Conservation (phyloP, 1,140 invertebrate genomes). For the Drosophila trapezifrons region DNA sequence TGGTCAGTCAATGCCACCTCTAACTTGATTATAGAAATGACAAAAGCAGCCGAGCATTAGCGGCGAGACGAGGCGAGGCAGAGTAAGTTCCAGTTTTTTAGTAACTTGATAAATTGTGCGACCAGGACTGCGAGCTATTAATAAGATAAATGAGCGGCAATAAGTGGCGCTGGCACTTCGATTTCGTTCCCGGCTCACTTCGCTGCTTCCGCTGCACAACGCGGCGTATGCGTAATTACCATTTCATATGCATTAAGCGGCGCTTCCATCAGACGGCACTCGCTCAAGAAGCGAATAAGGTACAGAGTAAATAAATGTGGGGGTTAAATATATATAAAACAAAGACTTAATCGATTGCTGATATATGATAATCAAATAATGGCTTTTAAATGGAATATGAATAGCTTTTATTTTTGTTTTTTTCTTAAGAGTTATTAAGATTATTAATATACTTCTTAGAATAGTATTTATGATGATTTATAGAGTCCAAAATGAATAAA, state of each 20-base stretch:
- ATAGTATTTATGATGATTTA: too few species aligned
- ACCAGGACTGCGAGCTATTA: slow-evolving; percentile 56
- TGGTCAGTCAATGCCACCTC: slow-evolving; percentile 43
- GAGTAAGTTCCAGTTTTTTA: slow-evolving; percentile 44
- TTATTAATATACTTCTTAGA: slow-evolving; percentile 3
- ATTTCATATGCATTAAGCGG: slow-evolving; percentile 81
- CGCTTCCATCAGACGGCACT: slow-evolving; percentile 58
- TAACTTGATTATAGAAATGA: slow-evolving; percentile 76
- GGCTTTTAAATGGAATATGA: too few species aligned
- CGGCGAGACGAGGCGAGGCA: not conserved
- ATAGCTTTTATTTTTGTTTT: too few species aligned
- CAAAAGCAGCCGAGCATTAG: slow-evolving; percentile 57
- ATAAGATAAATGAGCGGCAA: slow-evolving; percentile 80
- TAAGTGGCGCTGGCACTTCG: slow-evolving; percentile 66
- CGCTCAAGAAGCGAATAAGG: slow-evolving; percentile 47
- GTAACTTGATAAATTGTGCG: slow-evolving; percentile 68
- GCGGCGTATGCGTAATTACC: slow-evolving; percentile 78
- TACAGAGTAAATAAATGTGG: slow-evolving; percentile 5
- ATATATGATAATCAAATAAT: too few species aligned
- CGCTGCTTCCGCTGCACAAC: slow-evolving; percentile 68
- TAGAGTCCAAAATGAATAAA: too few species aligned
- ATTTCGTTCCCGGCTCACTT: slow-evolving; percentile 47
- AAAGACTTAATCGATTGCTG: slow-evolving; percentile 14
- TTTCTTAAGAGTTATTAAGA: not conserved
- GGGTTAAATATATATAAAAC: too few species aligned